A percentile compares a stretch with the other conserved stretches of the same genome.
These are phyloP conservation scores for Caenorhabditis drosophilae DNA, from an alignment of 2,888 invertebrate species.

Conservation along the genomic window DNA sequence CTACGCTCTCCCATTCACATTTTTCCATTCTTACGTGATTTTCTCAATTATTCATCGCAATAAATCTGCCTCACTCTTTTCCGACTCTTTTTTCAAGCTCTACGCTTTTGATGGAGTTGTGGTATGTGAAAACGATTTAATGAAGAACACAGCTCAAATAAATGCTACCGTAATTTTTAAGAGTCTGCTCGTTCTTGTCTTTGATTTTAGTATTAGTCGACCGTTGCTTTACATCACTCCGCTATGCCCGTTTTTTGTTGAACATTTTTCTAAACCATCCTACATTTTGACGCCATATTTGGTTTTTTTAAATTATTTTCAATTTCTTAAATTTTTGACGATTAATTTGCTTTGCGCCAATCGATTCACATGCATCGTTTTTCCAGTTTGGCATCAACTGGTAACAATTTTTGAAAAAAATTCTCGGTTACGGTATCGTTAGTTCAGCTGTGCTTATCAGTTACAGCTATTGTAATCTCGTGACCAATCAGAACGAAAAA, in stretches of 20 bases:
- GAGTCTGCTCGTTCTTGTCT: neutral
- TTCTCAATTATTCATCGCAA: constrained; percentile 9
- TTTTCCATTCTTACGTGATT: constrained; percentile 16
- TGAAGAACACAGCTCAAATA: neutral
- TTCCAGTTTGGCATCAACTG: constrained; percentile 23
- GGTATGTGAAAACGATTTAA: too few relatives aligned
- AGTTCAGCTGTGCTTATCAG: too few relatives aligned
- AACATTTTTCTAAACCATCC: constrained; percentile 11
- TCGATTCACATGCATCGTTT: constrained; percentile 21
- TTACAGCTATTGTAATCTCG: too few relatives aligned
- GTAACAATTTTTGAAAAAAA: constrained; percentile 9
- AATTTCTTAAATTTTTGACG: constrained; percentile 26
- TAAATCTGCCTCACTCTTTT: constrained; percentile 12
- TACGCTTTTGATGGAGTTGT: constrained; percentile 11
- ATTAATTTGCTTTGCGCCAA: constrained; percentile 19
- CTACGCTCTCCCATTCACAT: constrained; percentile 13
- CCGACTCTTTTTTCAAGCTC: constrained; percentile 20
- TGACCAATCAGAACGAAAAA: neutral
- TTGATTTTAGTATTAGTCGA: neutral
- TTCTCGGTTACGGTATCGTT: neutral
- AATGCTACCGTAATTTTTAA: neutral
- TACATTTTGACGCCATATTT: constrained; percentile 23
- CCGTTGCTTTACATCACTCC: neutral
- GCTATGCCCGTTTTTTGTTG: constrained; percentile 11
- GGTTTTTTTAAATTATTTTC: constrained; percentile 20